phyloP scores from a whole-genome alignment of 2,113 vertebrate species.

The Taxidea taxus region DNA sequence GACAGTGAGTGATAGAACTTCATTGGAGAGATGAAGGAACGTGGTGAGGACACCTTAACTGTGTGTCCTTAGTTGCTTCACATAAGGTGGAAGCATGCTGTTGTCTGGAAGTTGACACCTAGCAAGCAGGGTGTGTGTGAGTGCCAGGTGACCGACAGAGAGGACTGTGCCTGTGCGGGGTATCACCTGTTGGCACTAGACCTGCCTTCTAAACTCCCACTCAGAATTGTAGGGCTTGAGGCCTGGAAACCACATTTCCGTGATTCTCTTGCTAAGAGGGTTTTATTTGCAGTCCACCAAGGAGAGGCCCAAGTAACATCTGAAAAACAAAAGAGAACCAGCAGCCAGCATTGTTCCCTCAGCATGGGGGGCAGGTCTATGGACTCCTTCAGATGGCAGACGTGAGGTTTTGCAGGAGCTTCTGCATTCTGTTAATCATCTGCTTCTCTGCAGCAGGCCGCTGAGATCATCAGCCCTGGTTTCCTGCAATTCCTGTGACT shows the following conservation, averaged over 20 bases:
- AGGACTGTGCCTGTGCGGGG: rapidly evolving
- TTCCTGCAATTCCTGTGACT: constrained; percentile 57
- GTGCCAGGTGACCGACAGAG: no score
- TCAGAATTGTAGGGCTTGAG: not conserved
- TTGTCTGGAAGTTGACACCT: not conserved
- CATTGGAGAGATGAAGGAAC: not conserved
- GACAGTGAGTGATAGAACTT: not conserved
- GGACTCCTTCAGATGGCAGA: not conserved
- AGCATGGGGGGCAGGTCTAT: not conserved
- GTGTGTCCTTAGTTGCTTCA: no score
- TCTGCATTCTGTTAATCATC: not conserved
- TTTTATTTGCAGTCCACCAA: not conserved
- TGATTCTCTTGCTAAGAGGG: not conserved
- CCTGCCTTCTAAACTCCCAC: not conserved
- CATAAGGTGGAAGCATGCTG: not conserved
- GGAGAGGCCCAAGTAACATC: not conserved
- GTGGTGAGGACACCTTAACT: not conserved
- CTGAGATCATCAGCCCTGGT: not conserved
- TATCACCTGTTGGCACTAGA: not conserved
- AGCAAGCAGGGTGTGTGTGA: not conserved
- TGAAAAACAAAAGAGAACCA: not conserved
- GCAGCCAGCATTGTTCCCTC: not conserved
- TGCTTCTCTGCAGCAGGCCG: not conserved
- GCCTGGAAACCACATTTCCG: not conserved
- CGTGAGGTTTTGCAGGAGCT: constrained; percentile 54